Evolutionary conservation across 2,113 vertebrate genomes (phyloP).

Genomic region (Thomomys bottae): DNA sequence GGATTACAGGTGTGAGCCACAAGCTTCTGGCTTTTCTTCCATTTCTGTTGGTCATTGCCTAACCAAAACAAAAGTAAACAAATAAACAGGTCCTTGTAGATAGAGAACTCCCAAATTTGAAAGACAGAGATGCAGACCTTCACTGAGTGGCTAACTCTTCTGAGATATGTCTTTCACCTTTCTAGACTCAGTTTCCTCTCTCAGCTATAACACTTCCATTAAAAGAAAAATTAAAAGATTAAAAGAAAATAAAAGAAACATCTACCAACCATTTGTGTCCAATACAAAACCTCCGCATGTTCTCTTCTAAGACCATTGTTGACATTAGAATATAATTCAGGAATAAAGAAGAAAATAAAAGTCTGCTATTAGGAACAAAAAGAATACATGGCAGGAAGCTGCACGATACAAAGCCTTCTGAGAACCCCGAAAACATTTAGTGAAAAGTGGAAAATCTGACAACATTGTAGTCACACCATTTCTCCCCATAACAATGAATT

Average conservation of each 20-base stretch:
- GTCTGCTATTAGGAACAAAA: conserved; percentile 37
- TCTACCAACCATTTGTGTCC: not conserved
- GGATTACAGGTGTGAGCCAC: too few species aligned
- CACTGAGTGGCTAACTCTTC: not conserved
- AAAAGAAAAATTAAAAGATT: not conserved
- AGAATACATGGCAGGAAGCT: conserved; percentile 2
- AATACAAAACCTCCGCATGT: not conserved
- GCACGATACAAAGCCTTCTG: not conserved
- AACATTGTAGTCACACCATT: not conserved
- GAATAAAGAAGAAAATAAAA: conserved; percentile 21
- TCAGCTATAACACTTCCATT: not conserved
- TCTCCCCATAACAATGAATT: conserved; percentile 52
- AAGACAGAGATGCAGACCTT: not conserved
- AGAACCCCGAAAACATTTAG: not conserved
- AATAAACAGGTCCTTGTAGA: not conserved
- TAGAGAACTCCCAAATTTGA: not conserved
- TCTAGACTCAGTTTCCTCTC: not conserved
- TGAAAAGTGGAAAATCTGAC: conserved; percentile 68
- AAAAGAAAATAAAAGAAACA: not conserved
- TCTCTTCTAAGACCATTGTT: not conserved
- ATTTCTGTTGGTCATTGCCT: conserved; percentile 31
- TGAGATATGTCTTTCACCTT: not conserved
- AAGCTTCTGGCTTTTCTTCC: not conserved
- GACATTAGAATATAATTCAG: conserved; percentile 9
- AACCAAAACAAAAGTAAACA: conserved; percentile 15